Evolutionary conservation across 1,140 invertebrate species (phyloP), one percentile per base, ranked within the genome.

Genomic region (Eumeta japonica): DNA sequence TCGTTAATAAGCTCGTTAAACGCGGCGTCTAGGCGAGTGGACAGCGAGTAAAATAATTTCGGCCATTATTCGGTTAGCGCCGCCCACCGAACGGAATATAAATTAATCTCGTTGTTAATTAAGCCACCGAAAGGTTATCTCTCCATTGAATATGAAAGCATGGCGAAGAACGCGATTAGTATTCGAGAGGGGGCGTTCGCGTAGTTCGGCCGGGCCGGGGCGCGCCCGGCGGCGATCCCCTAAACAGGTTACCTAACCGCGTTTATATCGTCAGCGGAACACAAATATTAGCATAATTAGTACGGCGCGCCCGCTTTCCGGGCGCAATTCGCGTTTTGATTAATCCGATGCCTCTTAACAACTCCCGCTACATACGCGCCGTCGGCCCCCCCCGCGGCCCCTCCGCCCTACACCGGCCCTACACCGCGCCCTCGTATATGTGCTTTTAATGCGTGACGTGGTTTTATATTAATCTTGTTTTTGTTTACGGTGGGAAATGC

Each of bases 271-370:
- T 50, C 50, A 53, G 45, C 40, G 40, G 43, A 62, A 62, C 52
- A 59, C 55, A 59, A 62, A 61, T 62, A 65, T 62, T 61, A 57
- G 51, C 55, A 52, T 62, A 65, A 65, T 65, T 59, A 61, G 50
- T 52, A 51, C 39, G 46, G 40, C 35, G 52, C 44, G 48, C 39
- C 52, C 49, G 51, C 45, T 43, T 41, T 43, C 39, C 29, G 32
- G 37, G 41, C 41, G 35, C 27, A 35, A 38, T 34, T 35, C 36
- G 28, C 35, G 5, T 24, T 24, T 24, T 24, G 5, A 24, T 24
- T 24, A 24, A 24, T 24, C 20, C 5, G n/a, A n/a, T n/a, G n/a
- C n/a, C n/a, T n/a, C n/a, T n/a, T n/a, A n/a, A n/a, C n/a, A n/a
- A n/a, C n/a, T n/a, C n/a, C n/a, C n/a, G n/a, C n/a, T n/a, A n/a